A percentile compares a stretch with the other conserved stretches of the same genome.
These are phyloP conservation scores for Drosophila birchii DNA, from an alignment of 2,888 invertebrate species.

Conservation along the genomic window DNA sequence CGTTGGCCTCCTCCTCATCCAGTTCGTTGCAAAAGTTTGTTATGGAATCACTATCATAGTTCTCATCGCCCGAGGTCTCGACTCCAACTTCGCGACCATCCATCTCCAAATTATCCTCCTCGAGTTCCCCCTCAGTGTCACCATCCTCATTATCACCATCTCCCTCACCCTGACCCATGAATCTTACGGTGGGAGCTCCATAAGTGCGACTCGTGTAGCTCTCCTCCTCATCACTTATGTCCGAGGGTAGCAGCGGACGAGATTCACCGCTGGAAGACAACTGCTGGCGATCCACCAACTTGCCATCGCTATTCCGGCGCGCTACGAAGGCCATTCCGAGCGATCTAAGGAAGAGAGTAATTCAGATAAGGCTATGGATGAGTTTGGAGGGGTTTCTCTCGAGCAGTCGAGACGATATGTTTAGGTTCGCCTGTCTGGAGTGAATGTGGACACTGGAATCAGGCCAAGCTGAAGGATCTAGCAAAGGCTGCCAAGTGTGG, in stretches of 20 bases:
- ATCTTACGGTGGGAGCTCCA: conserved; percentile 61
- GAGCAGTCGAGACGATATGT: conserved; percentile 8
- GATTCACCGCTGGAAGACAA: conserved; percentile 20
- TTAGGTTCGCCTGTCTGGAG: conserved; percentile 9
- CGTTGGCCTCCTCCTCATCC: conserved; percentile 25
- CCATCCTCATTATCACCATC: background rate
- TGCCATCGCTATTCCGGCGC: conserved; percentile 54
- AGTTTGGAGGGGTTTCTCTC: background rate
- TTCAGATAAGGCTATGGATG: conserved; percentile 20
- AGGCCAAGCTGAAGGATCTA: background rate
- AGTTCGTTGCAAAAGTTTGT: conserved; percentile 29
- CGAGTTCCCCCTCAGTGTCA: background rate
- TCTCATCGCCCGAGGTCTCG: background rate
- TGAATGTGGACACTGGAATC: background rate
- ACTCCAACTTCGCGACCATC: background rate
- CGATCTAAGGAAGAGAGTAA: conserved; percentile 14
- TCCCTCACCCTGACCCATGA: conserved; percentile 23
- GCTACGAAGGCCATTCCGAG: conserved; percentile 57
- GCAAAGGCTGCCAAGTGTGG: background rate
- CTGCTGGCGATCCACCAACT: conserved; percentile 56
- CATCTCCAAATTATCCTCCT: conserved; percentile 2
- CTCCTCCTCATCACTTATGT: conserved; percentile 60
- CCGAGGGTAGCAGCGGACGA: conserved; percentile 23
- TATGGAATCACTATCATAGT: conserved; percentile 18
- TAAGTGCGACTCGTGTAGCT: conserved; percentile 58